Conservation (phyloP, 2,113 vertebrate genomes). For the Callospermophilus lateralis region DNA sequence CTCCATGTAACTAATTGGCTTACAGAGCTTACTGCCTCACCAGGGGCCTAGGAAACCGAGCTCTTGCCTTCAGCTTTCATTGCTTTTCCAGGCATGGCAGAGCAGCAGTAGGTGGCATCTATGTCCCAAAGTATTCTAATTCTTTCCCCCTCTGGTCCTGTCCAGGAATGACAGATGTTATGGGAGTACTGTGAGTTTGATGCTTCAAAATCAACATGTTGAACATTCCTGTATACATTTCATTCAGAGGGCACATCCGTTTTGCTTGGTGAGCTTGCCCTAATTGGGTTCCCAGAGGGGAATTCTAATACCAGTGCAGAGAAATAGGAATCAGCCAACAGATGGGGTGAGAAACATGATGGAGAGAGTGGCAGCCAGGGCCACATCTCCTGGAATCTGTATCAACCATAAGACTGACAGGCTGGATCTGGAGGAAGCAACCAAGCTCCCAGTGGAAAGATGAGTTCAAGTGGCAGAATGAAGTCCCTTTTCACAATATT, state of each 20-base stretch:
- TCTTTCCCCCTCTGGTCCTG: not conserved
- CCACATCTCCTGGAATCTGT: constrained; percentile 13
- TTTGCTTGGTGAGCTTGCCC: constrained; percentile 58
- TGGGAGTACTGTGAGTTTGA: not conserved
- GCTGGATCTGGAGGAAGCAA: constrained; percentile 5
- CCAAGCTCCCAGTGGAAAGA: constrained; percentile 49
- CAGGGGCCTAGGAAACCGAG: constrained; percentile 18
- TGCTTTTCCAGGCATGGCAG: constrained; percentile 53
- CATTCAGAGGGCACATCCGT: constrained; percentile 52
- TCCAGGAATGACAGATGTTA: constrained; percentile 65
- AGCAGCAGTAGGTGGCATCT: constrained; percentile 40
- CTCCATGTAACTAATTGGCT: constrained; percentile 58
- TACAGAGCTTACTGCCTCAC: constrained; percentile 22
- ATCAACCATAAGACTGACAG: constrained; percentile 59
- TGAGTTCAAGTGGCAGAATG: constrained; percentile 46
- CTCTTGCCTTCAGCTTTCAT: constrained; percentile 27
- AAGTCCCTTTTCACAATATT: constrained; percentile 39
- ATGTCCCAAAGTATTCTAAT: constrained; percentile 28
- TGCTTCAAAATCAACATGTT: constrained; percentile 41
- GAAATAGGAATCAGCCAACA: constrained; percentile 62
- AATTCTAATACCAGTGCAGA: constrained; percentile 48
- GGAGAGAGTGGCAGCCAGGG: not conserved
- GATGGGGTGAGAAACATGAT: constrained; percentile 56
- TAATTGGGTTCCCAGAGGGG: constrained; percentile 68
- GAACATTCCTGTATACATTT: constrained; percentile 10